Base-by-base conservation (phyloP, 2,888 invertebrate genomes). In the Tridacna crocea region DNA sequence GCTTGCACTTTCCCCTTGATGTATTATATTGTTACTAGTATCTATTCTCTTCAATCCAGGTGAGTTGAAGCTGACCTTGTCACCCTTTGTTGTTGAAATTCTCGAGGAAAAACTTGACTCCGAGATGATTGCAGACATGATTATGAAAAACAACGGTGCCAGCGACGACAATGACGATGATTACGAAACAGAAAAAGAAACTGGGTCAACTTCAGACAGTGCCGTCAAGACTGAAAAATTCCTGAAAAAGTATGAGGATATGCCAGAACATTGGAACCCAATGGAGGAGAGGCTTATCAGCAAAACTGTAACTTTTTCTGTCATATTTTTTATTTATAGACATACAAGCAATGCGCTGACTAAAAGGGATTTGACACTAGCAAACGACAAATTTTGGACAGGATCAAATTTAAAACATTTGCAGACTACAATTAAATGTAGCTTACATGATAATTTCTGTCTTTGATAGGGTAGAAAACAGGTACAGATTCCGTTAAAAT, bases 1-100 rank as follows among this genome's bases (percentile, higher is more conserved):
- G n/a, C n/a, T n/a, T n/a, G n/a, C n/a, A n/a, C n/a, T n/a, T n/a
- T n/a, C n/a, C n/a, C n/a, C n/a, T n/a, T n/a, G n/a, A n/a, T n/a
- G n/a, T n/a, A n/a, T n/a, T n/a, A n/a, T n/a, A n/a, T n/a, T n/a
- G n/a, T n/a, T n/a, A n/a, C n/a, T n/a, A n/a, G n/a, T n/a, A n/a
- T 36, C 36, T 36, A 36, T 36, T 36, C 36, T 8, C 36, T 4
- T 36, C 36, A 36, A 36, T 36, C 36, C 87, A 93, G 93, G 90
- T 89, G 91, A 93, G 80, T 86, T 93, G 72, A 91, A 89, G 72
- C 88, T 90, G n/a, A 90, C 91, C 8, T 81, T 93, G 72, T 93
- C 93, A 10, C 79, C 87, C 19, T 91, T 93, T 89, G 92, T 93
- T 61, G 92, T 93, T 22, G 93, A 93, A 77, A 93, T 93, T 15